phyloP scores from a whole-genome alignment of 2,797 vertebrate genomes.

The Prionace glauca region DNA sequence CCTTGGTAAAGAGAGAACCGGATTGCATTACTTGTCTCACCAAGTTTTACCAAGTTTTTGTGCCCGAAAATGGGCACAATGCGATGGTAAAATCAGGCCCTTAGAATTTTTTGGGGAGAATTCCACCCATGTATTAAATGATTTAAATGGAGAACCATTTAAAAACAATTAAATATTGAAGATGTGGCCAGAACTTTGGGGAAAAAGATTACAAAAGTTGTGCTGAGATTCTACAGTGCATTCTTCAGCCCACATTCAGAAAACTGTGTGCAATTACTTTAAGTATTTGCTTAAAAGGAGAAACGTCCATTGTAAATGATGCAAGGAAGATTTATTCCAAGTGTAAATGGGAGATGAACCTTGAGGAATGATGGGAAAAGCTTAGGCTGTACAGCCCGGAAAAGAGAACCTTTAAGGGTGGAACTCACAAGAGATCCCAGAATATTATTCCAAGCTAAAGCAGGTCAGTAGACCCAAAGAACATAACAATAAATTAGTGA shows the following conservation, averaged over 20 bases:
- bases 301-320: not conserved
- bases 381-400: not conserved
- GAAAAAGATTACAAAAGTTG: not conserved
- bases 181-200: not conserved
- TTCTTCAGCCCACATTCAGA: not conserved
- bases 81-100: no score
- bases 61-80: no score
- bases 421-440: no score
- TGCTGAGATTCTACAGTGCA: not conserved
- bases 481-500: no score
- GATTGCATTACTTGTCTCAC: no score
- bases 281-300: no score
- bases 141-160: not conserved
- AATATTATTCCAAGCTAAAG: no score
- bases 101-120: no score
- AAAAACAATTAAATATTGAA: not conserved
- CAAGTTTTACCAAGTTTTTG: no score
- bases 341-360: not conserved
- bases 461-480: no score
- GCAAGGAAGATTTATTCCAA: not conserved
- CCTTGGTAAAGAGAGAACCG: no score
- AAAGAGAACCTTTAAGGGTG: not conserved
- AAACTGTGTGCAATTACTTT: not conserved
- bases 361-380: not conserved
- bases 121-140: no score